A percentile compares a stretch with the other conserved stretches of the same genome.
These are phyloP conservation scores for Numenius phaeopus DNA, from an alignment of 2,797 vertebrate species.

Conservation along the genomic window DNA sequence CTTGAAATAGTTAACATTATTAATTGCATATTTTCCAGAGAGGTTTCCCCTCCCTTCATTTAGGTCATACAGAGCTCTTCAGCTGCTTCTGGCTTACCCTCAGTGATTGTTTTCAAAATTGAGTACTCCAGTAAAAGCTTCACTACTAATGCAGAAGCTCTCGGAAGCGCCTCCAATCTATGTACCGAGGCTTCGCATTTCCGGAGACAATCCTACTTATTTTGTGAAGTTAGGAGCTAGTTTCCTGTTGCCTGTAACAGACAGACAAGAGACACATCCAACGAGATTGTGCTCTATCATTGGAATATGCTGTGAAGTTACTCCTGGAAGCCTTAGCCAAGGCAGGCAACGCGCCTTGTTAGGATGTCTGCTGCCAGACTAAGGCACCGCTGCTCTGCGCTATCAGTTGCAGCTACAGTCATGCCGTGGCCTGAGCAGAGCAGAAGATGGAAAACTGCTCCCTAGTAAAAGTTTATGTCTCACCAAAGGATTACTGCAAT, in stretches of 20 bases:
- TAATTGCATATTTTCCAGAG: not conserved
- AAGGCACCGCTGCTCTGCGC: not conserved
- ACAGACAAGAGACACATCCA: not conserved
- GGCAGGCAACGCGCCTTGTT: not conserved
- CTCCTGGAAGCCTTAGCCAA: not conserved
- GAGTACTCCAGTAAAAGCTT: not conserved
- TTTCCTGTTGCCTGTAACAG: not conserved
- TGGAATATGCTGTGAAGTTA: not conserved
- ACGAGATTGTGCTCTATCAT: not conserved
- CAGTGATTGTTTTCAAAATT: not conserved
- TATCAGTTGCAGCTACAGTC: not conserved
- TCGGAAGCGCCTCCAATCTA: not conserved
- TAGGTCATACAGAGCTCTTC: not conserved
- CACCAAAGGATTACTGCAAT: not conserved
- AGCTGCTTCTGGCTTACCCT: not conserved
- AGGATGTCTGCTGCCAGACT: not conserved
- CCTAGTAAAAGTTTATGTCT: not conserved
- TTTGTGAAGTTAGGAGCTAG: not conserved
- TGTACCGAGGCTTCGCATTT: not conserved
- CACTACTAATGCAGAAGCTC: not conserved
- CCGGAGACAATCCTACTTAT: not conserved
- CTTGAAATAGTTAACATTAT: not conserved
- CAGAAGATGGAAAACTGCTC: not conserved
- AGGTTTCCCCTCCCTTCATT: not conserved
- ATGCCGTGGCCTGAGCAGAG: not conserved